Base-by-base conservation (phyloP, 2,113 vertebrate species). In the Clarias macrocephalus region DNA sequence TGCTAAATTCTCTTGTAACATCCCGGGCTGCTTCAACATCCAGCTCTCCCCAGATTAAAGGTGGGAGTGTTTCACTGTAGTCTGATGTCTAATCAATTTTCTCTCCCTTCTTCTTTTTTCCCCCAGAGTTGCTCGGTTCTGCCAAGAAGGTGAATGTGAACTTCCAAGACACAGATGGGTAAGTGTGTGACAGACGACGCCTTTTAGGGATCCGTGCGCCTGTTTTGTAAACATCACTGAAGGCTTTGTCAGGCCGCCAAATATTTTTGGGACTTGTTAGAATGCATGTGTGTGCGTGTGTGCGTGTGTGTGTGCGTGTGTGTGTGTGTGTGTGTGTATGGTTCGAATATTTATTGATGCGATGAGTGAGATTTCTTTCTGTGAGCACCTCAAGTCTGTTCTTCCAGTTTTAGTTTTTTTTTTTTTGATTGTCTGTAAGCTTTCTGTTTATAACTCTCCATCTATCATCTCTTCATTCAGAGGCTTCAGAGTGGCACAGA, bases 101-200 rank as follows among this genome's bases (percentile, higher is more conserved):
- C 83, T 37, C 3, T 86, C 23, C 30, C 94, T 15, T 77, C n/a
- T 82, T 70, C 82, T 87, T 1, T 79, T 75, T 91, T 80, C 91
- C 28, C 94, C 91, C 93, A 95, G 95, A 95, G 88, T 93, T 95
- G 83, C 94, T 95, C 37, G 94, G 95, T 60, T 95, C 94, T n/a
- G 93, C 94, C 62, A 95, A 95, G 92, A 95, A 93, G 90, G 95
- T 95, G 73, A 95, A 95, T 6, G 94, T 95, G 86, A 95, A 95
- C 92, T 95, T 95, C 91, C 95, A 95, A 91, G 95, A 95, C 79
- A 95, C 94, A 82, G 95, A 95, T 63, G 95, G 95, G 95, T 95
- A 89, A 95, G 94, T 94, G 63, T 94, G 57, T 52, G 86, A 87
- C 84, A 84, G 77, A 75, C 83, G 84, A 88, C 75, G 84, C 65